Evolutionary conservation across 2,113 vertebrate genomes (phyloP), one percentile per base, ranked within the genome.

Genomic region (Arizona elegans): DNA sequence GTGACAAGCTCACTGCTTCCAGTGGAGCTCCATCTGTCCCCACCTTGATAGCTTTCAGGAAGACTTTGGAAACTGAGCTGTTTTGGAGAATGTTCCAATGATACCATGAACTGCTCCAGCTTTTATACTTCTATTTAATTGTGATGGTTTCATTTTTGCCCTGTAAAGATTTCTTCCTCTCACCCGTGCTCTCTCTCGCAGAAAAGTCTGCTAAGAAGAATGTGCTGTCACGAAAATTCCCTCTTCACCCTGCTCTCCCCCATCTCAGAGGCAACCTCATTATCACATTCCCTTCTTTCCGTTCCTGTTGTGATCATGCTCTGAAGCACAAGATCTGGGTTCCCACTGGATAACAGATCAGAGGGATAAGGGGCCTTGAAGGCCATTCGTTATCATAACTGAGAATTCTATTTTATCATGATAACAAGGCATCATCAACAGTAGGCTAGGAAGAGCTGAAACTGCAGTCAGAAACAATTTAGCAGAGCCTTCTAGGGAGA

Each of bases 201-300:
- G 52, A 86, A 47, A 47, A 24, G 87, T 94, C 56, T 59, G 88
- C 38, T 7, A 88, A 23, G 3, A 65, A 50, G n/a, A 24, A 23
- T 1, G 53, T 90, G 50, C 59, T 87, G 24, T 43, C 15, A 54
- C 62, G 75, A 88, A 94, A 85, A 93, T 90, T 58, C 70, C 81
- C 70, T 89, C 56, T 86, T 9, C 11, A 24, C 13, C 5, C 12
- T 0, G 17, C 81, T 55, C 15, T 10, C 50, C 23, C 19, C 29
- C 47, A 56, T n/a, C 55, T 10, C 19, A 58, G 54, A 12, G 92
- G 29, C 90, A 88, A 53, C 55, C 93, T 95, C 81, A 95, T 95
- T 95, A 86, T 24, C 43, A 3, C n/a, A 6, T 56, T 29, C 90
- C 93, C 65, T 17, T 88, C 86, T 54, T 89, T 52, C 3, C 3